Evolutionary conservation across 2,888 invertebrate genomes (phyloP).

Genomic region (Caenorhabditis sp.): DNA sequence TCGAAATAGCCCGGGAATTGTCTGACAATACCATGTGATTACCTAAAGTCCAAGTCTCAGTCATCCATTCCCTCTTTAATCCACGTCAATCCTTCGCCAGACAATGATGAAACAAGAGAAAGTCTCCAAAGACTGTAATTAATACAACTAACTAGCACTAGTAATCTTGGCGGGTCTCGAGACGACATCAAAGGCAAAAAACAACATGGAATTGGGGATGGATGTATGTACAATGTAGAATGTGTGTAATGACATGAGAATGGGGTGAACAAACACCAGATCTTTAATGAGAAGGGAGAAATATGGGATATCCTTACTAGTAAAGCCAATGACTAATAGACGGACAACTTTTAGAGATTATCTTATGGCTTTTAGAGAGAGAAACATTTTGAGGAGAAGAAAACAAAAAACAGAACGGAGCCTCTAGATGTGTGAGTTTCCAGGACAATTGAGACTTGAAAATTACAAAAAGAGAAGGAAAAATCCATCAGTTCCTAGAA

Average conservation of each 20-base stretch:
- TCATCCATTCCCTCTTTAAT: slow-evolving; percentile 28
- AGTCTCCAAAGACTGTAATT: slow-evolving; percentile 21
- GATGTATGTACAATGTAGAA: too few species aligned
- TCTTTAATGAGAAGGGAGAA: background rate
- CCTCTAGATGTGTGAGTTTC: too few species aligned
- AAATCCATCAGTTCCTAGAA: slow-evolving; percentile 30
- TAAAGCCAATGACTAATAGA: too few species aligned
- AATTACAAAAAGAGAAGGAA: background rate
- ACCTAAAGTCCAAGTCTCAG: slow-evolving; percentile 33
- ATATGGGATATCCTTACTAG: too few species aligned
- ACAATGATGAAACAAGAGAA: slow-evolving; percentile 12
- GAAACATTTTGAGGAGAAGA: too few species aligned
- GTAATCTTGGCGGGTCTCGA: slow-evolving; percentile 27
- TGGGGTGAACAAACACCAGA: background rate
- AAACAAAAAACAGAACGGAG: too few species aligned
- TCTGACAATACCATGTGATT: slow-evolving; percentile 35
- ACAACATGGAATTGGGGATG: background rate
- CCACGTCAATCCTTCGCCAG: slow-evolving; percentile 10
- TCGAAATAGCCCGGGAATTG: too few species aligned
- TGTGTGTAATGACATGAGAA: background rate
- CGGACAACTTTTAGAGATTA: too few species aligned
- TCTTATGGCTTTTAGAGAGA: too few species aligned
- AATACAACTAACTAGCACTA: slow-evolving; percentile 17
- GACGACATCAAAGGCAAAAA: slow-evolving; percentile 7
- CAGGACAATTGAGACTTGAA: too few species aligned